phyloP scores from a whole-genome alignment of 2,888 invertebrate genomes.

The Petrolisthes manimaculis region DNA sequence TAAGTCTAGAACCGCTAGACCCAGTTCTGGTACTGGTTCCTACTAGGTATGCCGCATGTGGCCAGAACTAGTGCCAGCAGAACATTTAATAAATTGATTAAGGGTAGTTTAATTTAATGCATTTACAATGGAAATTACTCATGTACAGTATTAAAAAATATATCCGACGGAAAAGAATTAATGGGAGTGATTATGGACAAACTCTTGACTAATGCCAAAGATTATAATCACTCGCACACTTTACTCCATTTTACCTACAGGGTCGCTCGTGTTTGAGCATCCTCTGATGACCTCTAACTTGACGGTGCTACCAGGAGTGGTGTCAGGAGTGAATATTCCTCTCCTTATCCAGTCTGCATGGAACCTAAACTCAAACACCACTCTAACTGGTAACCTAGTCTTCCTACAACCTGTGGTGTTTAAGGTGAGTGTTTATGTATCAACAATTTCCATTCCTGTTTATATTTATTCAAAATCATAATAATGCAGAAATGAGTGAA shows the following conservation, averaged over 20 bases:
- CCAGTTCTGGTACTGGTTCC: too few species aligned
- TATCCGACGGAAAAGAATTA: not conserved
- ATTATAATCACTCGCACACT: not conserved
- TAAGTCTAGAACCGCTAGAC: too few species aligned
- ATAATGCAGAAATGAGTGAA: too few species aligned
- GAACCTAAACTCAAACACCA: conserved; percentile 18
- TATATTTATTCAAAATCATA: too few species aligned
- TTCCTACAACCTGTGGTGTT: conserved; percentile 25
- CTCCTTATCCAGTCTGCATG: conserved; percentile 26
- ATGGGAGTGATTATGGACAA: not conserved
- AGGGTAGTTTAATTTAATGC: too few species aligned
- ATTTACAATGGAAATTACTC: too few species aligned
- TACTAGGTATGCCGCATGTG: too few species aligned
- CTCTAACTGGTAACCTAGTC: conserved; percentile 16
- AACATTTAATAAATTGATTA: not conserved
- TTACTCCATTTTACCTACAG: not conserved
- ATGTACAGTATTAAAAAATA: too few species aligned
- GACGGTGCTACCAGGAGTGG: conserved; percentile 12
- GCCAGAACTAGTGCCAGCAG: not conserved
- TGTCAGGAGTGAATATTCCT: conserved; percentile 20
- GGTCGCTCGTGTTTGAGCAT: not conserved
- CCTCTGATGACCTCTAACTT: conserved; percentile 12
- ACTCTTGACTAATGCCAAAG: not conserved
- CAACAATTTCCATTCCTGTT: too few species aligned
- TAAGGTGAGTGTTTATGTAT: conserved; percentile 7